These are phyloP conservation scores for Torymus auratus DNA, from an alignment of 2,888 invertebrate genomes.

Conservation along the genomic window DNA sequence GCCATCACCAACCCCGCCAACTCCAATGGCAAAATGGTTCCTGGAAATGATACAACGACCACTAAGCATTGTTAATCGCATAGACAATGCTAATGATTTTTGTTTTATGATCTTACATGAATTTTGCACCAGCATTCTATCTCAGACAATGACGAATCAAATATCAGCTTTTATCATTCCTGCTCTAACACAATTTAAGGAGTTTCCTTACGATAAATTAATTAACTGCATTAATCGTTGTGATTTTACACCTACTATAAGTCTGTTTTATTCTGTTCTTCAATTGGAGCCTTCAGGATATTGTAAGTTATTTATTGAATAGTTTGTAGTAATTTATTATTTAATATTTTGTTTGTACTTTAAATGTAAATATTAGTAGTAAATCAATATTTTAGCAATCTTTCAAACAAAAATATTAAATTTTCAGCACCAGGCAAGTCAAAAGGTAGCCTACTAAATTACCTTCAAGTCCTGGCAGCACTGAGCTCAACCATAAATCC, in stretches of 20 bases:
- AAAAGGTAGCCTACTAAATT: slow-evolving; percentile 73
- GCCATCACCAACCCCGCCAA: slow-evolving; percentile 83
- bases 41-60: slow-evolving; percentile 88
- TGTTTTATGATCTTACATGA: slow-evolving; percentile 78
- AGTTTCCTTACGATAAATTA: slow-evolving; percentile 78
- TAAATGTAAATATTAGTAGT: neutral
- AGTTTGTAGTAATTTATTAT: slow-evolving; percentile 17
- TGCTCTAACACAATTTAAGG: slow-evolving; percentile 78
- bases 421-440: slow-evolving; percentile 65
- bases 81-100: slow-evolving; percentile 76
- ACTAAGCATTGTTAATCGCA: slow-evolving; percentile 79
- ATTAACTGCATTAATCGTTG: slow-evolving; percentile 77
- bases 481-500: slow-evolving; percentile 76
- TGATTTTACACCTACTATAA: slow-evolving; percentile 79
- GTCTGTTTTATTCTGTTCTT: slow-evolving; percentile 84
- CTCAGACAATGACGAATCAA: slow-evolving; percentile 82
- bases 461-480: slow-evolving; percentile 81
- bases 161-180: slow-evolving; percentile 85
- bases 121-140: slow-evolving; percentile 84
- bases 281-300: slow-evolving; percentile 82
- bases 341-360: too few species aligned
- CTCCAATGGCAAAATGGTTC: slow-evolving; percentile 84
- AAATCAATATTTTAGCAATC: too few species aligned
- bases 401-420: too few species aligned
- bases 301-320: slow-evolving; percentile 78